Evolutionary conservation across 2,888 invertebrate species (phyloP).

Genomic region (Diarsia mendica): DNA sequence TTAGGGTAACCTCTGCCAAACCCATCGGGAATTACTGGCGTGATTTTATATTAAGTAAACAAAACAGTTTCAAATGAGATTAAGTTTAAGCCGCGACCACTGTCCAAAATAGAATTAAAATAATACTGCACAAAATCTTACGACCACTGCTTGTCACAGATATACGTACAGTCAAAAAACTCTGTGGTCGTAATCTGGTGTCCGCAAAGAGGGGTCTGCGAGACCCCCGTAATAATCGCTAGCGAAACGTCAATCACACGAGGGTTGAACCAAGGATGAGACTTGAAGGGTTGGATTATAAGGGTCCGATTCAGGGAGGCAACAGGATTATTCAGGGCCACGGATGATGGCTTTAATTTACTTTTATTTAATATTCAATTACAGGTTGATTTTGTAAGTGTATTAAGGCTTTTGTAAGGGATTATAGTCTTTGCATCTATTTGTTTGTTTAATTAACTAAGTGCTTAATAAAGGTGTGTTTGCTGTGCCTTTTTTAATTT

Average conservation of each 20-base stretch:
- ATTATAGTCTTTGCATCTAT: constrained; percentile 13
- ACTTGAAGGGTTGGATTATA: constrained; percentile 88
- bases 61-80: constrained; percentile 32
- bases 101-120: constrained; percentile 35
- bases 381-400: constrained; percentile 71
- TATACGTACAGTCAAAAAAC: constrained; percentile 61
- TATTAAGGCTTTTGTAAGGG: constrained; percentile 30
- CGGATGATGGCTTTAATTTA: constrained; percentile 81
- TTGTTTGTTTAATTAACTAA: constrained; percentile 4
- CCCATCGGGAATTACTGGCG: too few species aligned
- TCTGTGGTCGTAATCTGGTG: constrained; percentile 77
- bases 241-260: constrained; percentile 86
- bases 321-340: constrained; percentile 83
- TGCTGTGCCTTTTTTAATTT: not conserved
- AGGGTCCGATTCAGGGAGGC: constrained; percentile 84
- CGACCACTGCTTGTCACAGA: constrained; percentile 58
- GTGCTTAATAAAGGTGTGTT: not conserved
- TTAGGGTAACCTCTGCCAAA: too few species aligned
- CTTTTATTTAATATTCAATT: constrained; percentile 83
- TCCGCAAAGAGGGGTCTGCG: constrained; percentile 71
- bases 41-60: not conserved
- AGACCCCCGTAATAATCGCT: constrained; percentile 79
- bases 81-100: constrained; percentile 25
- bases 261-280: constrained; percentile 81
- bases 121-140: constrained; percentile 56